Evolutionary conservation across 2,113 vertebrate species (phyloP), one percentile per base, ranked within the genome.

Genomic region (Melozone crissalis): DNA sequence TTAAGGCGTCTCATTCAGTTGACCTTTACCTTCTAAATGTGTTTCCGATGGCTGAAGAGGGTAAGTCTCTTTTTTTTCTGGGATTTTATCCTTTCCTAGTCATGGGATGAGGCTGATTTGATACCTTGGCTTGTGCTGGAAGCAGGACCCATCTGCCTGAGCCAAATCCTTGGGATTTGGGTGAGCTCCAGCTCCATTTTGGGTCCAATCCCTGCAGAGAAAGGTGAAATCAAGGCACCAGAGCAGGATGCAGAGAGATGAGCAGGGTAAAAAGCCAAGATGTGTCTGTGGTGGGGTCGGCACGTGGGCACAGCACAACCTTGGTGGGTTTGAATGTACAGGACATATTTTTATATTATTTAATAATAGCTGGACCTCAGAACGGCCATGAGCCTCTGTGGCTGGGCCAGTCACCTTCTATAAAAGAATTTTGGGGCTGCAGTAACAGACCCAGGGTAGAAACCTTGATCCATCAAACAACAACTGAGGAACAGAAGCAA

Each of bases 21-120:
- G 15, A 35, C 87, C 85, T 95, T 85, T 75, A 41, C 33, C 95
- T 94, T 23, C 96, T 95, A 93, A 93, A 96, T 96, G 96, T 96
- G 96, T 76, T 96, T 96, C 96, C 49, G 23, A 87, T 96, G 95
- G 95, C 2, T 96, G 54, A 96, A 49, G 67, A 73, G 10, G 96
- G 96, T 96, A 91, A 96, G 96, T 94, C 49, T 16, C 0, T 27
- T 54, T 54, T 51, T 79, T 87, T 79, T 11, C 26, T 49, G 54
- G 21, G 28, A 8, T 54, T 93, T 80, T 55, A 2, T 43, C 2
- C 1, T 69, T 68, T 61, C 24, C 3, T 37, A 9, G 3, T 18
- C 7, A 0, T 2, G 35, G 76, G 43, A 21, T 7, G 26, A 1
- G 14, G 5, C 16, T 79, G 7, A 1, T 24, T 2, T 16, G 41